Conservation (phyloP, 2,888 invertebrate species). For the Drosophila maculinotata region DNA sequence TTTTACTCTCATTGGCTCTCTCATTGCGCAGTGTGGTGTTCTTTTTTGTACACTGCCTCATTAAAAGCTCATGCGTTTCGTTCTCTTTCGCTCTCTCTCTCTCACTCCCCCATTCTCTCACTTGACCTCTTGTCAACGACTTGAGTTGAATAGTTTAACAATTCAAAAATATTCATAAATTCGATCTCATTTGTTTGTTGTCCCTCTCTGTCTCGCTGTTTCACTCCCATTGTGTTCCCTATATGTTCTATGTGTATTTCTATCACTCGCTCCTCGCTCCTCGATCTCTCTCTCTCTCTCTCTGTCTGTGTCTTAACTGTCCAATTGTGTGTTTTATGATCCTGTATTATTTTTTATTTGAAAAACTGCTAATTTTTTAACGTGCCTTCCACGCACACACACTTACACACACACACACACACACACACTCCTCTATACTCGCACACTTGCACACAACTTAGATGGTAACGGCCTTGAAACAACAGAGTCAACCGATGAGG, state of each 20-base stretch:
- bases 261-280: neutral
- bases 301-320: constrained; percentile 6
- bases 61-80: too few relatives aligned
- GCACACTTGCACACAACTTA: constrained; percentile 22
- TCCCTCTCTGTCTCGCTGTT: neutral
- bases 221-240: neutral
- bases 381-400: constrained; percentile 13
- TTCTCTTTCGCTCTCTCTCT: too few relatives aligned
- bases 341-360: constrained; percentile 21
- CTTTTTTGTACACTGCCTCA: too few relatives aligned
- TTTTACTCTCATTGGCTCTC: too few relatives aligned
- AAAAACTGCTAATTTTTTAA: constrained; percentile 32
- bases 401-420: constrained; percentile 17
- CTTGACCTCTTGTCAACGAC: too few relatives aligned
- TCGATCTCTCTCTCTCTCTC: neutral
- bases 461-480: constrained; percentile 18
- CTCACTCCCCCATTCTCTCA: too few relatives aligned
- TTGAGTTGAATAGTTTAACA: too few relatives aligned
- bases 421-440: neutral
- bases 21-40: too few relatives aligned
- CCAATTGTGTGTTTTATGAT: constrained; percentile 11
- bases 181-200: neutral
- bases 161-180: too few relatives aligned
- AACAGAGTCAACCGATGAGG: constrained; percentile 19
- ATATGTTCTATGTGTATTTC: constrained; percentile 1